These are phyloP conservation scores for Alviniconcha strummeri DNA, from an alignment of 2,888 invertebrate genomes.

Conservation along the genomic window DNA sequence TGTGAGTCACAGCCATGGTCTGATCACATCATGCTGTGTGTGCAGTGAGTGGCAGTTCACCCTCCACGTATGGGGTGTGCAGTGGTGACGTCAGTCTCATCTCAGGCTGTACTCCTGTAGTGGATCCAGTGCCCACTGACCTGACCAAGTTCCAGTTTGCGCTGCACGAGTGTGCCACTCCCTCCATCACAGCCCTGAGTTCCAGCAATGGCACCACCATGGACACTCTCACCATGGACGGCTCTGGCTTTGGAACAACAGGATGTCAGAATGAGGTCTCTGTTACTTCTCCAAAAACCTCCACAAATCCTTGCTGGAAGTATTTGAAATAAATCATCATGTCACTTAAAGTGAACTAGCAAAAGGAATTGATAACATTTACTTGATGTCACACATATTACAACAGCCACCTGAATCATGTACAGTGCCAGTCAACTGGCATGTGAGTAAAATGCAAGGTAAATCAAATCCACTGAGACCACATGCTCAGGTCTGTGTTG, in stretches of 20 bases:
- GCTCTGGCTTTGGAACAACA: conserved; percentile 49
- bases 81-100: conserved; percentile 37
- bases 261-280: conserved; percentile 57
- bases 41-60: not conserved
- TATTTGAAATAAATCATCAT: too few relatives aligned
- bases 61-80: conserved; percentile 38
- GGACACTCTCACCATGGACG: conserved; percentile 47
- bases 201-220: conserved; percentile 48
- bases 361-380: too few relatives aligned
- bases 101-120: conserved; percentile 44
- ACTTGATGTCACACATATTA: too few relatives aligned
- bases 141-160: conserved; percentile 49
- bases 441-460: too few relatives aligned
- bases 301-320: too few relatives aligned
- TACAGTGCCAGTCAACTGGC: too few relatives aligned
- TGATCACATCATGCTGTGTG: not conserved
- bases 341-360: too few relatives aligned
- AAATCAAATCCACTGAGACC: too few relatives aligned
- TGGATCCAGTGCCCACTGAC: conserved; percentile 37
- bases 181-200: conserved; percentile 43
- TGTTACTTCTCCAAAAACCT: not conserved
- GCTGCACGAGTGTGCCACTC: conserved; percentile 51
- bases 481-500: too few relatives aligned
- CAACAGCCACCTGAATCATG: too few relatives aligned
- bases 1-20: too few relatives aligned